These are phyloP conservation scores for Hycleus phaleratus DNA, from an alignment of 1,140 invertebrate species.

Conservation along the genomic window DNA sequence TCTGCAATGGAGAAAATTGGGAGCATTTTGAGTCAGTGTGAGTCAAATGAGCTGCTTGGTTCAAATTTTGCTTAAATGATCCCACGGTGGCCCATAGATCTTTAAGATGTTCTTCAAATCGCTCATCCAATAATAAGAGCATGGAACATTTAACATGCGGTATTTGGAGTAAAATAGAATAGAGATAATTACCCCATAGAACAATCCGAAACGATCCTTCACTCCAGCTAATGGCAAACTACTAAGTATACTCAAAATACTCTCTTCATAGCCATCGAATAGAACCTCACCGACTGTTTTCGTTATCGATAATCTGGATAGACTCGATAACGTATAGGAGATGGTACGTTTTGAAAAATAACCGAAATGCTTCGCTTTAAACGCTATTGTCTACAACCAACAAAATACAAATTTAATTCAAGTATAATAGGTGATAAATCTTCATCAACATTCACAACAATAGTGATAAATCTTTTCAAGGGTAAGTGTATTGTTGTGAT, in stretches of 20 bases:
- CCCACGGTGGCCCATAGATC: no score
- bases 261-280: slow-evolving; percentile 69
- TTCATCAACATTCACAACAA: no score
- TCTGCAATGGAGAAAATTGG: no score
- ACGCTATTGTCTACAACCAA: slow-evolving; percentile 57
- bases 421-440: neutral
- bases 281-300: slow-evolving; percentile 64
- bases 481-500: no score
- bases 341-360: slow-evolving; percentile 42
- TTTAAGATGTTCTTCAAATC: no score
- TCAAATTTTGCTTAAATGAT: slow-evolving; percentile 22
- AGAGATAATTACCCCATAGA: slow-evolving; percentile 56
- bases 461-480: no score
- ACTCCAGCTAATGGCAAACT: slow-evolving; percentile 46
- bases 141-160: no score
- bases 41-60: neutral
- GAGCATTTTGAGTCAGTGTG: no score
- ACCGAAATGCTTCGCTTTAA: slow-evolving; percentile 50
- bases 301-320: slow-evolving; percentile 45
- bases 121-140: no score
- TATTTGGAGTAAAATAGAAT: no score
- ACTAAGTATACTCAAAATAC: slow-evolving; percentile 56
- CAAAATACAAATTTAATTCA: neutral
- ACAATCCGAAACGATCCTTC: slow-evolving; percentile 67
- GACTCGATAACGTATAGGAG: slow-evolving; percentile 21